Base-by-base conservation (phyloP, 2,888 invertebrate species). In the Synanthedon tipuliformis region DNA sequence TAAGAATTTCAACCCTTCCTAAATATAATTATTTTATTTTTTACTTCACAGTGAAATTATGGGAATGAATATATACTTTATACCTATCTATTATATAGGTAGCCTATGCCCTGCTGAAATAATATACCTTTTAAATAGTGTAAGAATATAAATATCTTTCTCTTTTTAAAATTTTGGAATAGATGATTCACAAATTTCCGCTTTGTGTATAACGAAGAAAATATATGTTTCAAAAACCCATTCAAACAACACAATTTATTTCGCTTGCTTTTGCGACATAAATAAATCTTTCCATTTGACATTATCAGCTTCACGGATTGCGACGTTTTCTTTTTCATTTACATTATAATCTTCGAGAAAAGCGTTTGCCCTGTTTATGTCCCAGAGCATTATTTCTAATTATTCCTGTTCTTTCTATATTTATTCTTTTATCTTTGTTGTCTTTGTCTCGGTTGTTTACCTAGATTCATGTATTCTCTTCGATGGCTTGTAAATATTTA, bases 311-410 rank as follows among this genome's bases (percentile, higher is more conserved):
- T 59, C 52, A 53, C 51, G 56, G 56, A 60, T 56, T 58, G 59
- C 54, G 57, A 58, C 61, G 57, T 59, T 61, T 59, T 61, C 58
- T 59, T 61, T 59, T 52, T 61, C 62, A 57, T 64, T 61, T 56
- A 58, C 59, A 62, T 64, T 61, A 63, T 66, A 69, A 68, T 65
- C 57, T 62, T 61, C 56, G 57, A 59, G 58, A 64, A 60, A 58
- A 60, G 62, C 73, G 70, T 73, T 60, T 63, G 68, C 71, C 73
- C 73, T 72, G 71, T 74, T 23, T 68, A 66, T 69, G 65, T 69
- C 63, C 62, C 56, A 71, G 78, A 79, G 73, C 77, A 76, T 79
- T 76, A 75, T 73, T 78, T 68, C 73, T 81, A 78, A 81, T 83
- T 79, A 80, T 71, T 68, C 67, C 63, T 71, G 68, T 68, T 66